A percentile compares a stretch with the other conserved stretches of the same genome.
phyloP scores from a whole-genome alignment of 1,140 invertebrate genomes.

The Bemisia tabaci region DNA sequence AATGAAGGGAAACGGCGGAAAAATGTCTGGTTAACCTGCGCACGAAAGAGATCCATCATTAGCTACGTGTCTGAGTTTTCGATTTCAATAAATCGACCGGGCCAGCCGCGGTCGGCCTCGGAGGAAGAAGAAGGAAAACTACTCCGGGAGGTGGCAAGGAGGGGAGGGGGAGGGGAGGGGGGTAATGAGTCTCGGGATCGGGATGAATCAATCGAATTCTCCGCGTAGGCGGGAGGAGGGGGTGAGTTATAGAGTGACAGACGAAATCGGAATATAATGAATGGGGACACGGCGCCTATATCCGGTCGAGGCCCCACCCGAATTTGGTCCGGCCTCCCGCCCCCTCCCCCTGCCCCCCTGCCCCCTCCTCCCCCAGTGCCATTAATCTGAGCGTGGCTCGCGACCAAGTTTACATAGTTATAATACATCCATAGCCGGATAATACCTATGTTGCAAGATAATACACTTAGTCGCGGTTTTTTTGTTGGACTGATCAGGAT shows the following conservation, averaged over 20 bases:
- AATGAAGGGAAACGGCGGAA: no score
- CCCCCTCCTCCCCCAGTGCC: constrained; percentile 5
- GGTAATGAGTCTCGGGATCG: not conserved
- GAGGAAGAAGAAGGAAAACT: no score
- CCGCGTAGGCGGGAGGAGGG: constrained; percentile 1
- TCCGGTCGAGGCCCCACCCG: not conserved
- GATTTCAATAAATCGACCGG: no score
- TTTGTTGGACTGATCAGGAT: no score
- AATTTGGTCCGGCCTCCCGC: not conserved
- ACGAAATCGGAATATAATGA: not conserved
- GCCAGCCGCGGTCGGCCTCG: no score
- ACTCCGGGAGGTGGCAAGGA: not conserved
- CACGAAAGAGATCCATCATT: no score
- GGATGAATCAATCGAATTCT: constrained; percentile 5
- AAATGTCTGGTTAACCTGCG: no score
- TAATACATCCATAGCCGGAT: no score
- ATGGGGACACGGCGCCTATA: constrained; percentile 2
- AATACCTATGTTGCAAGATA: no score
- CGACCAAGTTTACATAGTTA: no score
- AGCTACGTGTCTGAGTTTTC: no score
- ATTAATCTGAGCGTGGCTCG: constrained; percentile 1
- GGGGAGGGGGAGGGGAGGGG: not conserved
- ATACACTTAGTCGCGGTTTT: no score
- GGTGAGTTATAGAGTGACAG: not conserved
- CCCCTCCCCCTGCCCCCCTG: constrained; percentile 21